Evolutionary conservation across 2,113 vertebrate species (phyloP).

Genomic region (Bos taurus): DNA sequence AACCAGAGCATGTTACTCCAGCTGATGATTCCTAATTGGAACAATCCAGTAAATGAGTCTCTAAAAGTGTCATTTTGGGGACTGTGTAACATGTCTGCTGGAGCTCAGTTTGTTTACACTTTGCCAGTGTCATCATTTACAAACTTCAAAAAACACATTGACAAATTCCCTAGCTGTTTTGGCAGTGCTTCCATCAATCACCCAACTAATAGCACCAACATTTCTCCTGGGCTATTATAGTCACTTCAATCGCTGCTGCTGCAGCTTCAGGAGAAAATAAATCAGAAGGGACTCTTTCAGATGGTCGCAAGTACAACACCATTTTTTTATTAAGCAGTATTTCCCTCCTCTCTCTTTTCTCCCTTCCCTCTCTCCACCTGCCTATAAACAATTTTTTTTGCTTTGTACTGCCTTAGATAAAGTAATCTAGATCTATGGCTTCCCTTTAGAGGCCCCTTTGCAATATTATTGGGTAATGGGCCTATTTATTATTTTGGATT

Average conservation of each 20-base stretch:
- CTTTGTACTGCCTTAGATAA: conserved; percentile 26
- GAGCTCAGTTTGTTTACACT: conserved; percentile 69
- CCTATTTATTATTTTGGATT: conserved; percentile 65
- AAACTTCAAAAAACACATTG: conserved; percentile 75
- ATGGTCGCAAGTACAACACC: conserved; percentile 70
- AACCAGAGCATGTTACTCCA: not conserved
- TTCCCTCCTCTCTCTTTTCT: conserved; percentile 43
- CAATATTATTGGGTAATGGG: not conserved
- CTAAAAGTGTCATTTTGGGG: conserved; percentile 52
- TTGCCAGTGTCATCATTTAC: conserved; percentile 76
- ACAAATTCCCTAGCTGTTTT: conserved; percentile 76
- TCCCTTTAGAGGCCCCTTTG: conserved; percentile 12
- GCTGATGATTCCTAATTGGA: conserved; percentile 71
- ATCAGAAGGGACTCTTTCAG: conserved; percentile 76
- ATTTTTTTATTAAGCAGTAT: conserved; percentile 63
- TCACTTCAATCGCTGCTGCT: conserved; percentile 77
- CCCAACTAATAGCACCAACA: conserved; percentile 77
- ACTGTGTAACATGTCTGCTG: conserved; percentile 58
- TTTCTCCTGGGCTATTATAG: conserved; percentile 81
- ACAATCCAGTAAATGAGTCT: conserved; percentile 41
- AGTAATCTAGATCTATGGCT: conserved; percentile 41
- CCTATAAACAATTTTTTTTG: conserved; percentile 45
- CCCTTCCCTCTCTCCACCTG: conserved; percentile 6
- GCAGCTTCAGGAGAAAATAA: conserved; percentile 72
- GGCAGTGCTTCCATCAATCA: conserved; percentile 78